phyloP scores from a whole-genome alignment of 2,113 vertebrate genomes.

The Cyprinodon brontotheroides region DNA sequence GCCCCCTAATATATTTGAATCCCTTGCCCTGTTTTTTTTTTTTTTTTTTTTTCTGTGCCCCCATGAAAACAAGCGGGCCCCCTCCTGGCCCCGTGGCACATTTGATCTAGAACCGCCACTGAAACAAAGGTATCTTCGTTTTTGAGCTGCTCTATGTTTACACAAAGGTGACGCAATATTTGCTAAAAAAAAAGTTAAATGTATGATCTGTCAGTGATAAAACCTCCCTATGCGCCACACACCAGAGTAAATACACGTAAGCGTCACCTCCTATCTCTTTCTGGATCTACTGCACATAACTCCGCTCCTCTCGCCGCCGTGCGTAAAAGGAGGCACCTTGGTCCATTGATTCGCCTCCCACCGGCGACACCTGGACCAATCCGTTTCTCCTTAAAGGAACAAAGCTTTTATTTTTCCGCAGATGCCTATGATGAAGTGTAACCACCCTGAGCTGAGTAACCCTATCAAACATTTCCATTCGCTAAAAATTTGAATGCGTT shows the following conservation, averaged over 20 bases:
- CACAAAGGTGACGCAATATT: conserved; percentile 30
- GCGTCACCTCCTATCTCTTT: conserved; percentile 18
- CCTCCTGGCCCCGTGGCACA: no score
- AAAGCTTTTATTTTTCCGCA: conserved; percentile 4
- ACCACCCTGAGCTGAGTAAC: neutral
- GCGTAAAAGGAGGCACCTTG: neutral
- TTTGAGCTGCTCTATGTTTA: neutral
- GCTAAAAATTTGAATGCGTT: neutral
- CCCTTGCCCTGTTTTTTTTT: no score
- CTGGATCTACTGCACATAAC: neutral
- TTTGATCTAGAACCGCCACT: no score
- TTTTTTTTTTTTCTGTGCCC: no score
- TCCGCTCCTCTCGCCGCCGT: neutral
- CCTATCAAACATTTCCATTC: neutral
- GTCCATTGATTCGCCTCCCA: neutral
- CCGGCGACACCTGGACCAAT: conserved; percentile 48
- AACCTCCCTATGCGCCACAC: conserved; percentile 42
- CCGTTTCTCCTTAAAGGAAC: neutral
- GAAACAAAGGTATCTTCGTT: no score
- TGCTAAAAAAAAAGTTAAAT: conserved; percentile 15
- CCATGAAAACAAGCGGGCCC: no score
- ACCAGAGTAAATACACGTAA: conserved; percentile 53
- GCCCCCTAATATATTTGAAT: no score
- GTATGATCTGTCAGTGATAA: conserved; percentile 34
- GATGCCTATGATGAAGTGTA: neutral